Evolutionary conservation across 1,140 invertebrate species (phyloP), one percentile per base, ranked within the genome.

Genomic region (Drosophila sucinea): DNA sequence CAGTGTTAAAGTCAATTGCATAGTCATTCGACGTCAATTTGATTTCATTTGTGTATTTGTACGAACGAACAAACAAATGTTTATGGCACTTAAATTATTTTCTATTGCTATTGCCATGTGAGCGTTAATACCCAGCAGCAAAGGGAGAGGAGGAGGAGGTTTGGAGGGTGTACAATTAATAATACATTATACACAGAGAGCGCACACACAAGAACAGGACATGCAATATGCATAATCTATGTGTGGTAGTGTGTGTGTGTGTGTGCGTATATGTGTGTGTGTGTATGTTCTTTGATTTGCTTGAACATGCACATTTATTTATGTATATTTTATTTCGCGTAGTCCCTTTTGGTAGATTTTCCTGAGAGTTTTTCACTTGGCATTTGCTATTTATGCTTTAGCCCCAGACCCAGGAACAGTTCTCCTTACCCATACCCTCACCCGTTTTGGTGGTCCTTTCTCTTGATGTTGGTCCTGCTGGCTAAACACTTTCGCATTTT

Each of bases 151-250:
- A 23, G 25, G 4, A 23, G 6, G 7, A 47, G 8, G 33, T 7
- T 1, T 35, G 33, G 25, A 64, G 75, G 54, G 27, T 60, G 11
- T 38, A 67, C 73, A 77, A 77, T 77, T 77, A 77, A 77, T 77
- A 77, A 77, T 77, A 58, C 76, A 77, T 77, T 47, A 57, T 55
- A 35, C 33, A 23, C 32, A 35, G 65, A 54, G 6, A 38, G 11
- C 23, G 57, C 29, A 33, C 8, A 11, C 8, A 38, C 8, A 38
- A 7, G n/a, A 32, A 23, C 58, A 29, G 30, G 47, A 63, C 66
- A 86, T 86, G 83, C 83, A 87, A 79, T 86, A 86, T 86, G 83
- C 83, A 86, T 86, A 83, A 86, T 85, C 44, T 51, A 51, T 51
- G 44, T 25, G 6, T 47, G 44, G 17, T 51, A 3, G 30, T 23